Percentiles rank a stretch among this genome's conserved stretches.
Conservation (phyloP, 2,888 invertebrate genomes). For the Aporophyla nigra region DNA sequence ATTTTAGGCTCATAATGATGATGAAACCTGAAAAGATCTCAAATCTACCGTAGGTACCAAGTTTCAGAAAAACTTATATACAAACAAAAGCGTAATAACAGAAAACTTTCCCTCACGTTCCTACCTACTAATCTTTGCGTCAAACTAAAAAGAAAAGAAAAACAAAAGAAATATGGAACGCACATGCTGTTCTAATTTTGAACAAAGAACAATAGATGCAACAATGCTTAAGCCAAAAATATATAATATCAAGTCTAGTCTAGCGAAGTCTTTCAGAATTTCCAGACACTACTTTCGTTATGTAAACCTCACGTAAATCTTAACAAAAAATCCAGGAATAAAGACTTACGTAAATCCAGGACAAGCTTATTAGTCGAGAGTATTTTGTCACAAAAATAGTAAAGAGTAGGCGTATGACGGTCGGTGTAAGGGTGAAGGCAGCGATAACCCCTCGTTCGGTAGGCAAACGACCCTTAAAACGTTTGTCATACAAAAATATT, state of each 20-base stretch:
- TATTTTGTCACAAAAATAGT: slow-evolving; percentile 52
- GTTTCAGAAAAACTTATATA: too few species aligned
- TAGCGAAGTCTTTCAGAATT: not conserved
- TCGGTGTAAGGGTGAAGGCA: slow-evolving; percentile 23
- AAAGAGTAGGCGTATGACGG: slow-evolving; percentile 33
- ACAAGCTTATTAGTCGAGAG: slow-evolving; percentile 47
- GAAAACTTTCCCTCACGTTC: slow-evolving; percentile 7
- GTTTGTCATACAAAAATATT: slow-evolving; percentile 7
- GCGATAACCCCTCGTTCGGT: slow-evolving; percentile 47
- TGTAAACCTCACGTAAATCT: slow-evolving; percentile 14
- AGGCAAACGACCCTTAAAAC: slow-evolving; percentile 56
- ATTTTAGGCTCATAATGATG: too few species aligned
- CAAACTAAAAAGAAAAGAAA: slow-evolving; percentile 12
- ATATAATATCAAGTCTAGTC: not conserved
- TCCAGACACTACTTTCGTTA: not conserved
- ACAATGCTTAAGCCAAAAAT: not conserved
- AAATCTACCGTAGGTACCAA: not conserved
- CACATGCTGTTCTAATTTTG: slow-evolving; percentile 26
- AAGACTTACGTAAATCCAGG: slow-evolving; percentile 25
- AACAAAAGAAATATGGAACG: slow-evolving; percentile 35
- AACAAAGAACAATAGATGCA: slow-evolving; percentile 6
- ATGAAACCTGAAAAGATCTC: not conserved
- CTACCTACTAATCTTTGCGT: not conserved
- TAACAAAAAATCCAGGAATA: slow-evolving; percentile 12
- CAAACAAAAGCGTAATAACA: not conserved